phyloP scores from a whole-genome alignment of 2,113 vertebrate genomes.

The Rattus norvegicus region GRCr8 NC_086028.1:16969501-16970000 shows the following conservation, averaged over 20 bases:
- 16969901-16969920: neutral
- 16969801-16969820: neutral
- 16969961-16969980: neutral
- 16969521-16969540: slow-evolving; percentile 18
- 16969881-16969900: neutral
- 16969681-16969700: slow-evolving; percentile 4
- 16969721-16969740: neutral
- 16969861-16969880: neutral
- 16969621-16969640: slow-evolving; percentile 16
- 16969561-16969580: neutral
- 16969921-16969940: neutral
- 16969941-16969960: neutral
- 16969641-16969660: slow-evolving; percentile 10
- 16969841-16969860: neutral
- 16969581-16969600: neutral
- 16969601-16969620: slow-evolving; percentile 36
- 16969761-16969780: neutral
- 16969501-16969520: slow-evolving; percentile 62
- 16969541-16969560: neutral
- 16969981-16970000: neutral
- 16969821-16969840: neutral
- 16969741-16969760: neutral
- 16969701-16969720: neutral
- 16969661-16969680: slow-evolving; percentile 13
- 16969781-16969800: neutral